Evolutionary conservation across 2,113 vertebrate species (phyloP).

Genomic region (Varanus salvator): DNA sequence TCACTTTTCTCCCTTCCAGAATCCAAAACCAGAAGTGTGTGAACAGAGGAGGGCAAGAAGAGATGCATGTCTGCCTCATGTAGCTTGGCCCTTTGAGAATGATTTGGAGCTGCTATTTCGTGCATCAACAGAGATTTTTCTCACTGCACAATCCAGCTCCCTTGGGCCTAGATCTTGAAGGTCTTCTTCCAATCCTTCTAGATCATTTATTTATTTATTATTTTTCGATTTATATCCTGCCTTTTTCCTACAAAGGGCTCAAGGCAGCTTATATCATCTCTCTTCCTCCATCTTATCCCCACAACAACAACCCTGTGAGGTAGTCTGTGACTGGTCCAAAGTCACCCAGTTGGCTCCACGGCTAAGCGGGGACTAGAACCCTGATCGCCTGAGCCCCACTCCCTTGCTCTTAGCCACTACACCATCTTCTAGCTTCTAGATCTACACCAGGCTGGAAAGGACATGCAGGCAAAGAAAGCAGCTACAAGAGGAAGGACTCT

Average conservation of each 20-base stretch:
- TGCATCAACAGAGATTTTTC: not conserved
- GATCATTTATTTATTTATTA: too few relatives aligned
- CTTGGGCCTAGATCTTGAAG: not conserved
- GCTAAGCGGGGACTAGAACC: too few relatives aligned
- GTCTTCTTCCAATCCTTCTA: not conserved
- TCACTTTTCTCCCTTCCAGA: not conserved
- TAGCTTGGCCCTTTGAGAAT: too few relatives aligned
- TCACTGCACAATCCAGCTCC: not conserved
- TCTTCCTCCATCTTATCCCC: too few relatives aligned
- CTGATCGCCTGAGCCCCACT: too few relatives aligned
- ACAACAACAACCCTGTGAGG: too few relatives aligned
- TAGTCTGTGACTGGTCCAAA: too few relatives aligned
- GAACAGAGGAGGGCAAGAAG: not conserved
- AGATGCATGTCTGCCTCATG: not conserved
- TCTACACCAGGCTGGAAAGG: not conserved
- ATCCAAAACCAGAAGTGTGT: not conserved
- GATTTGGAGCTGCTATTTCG: not conserved
- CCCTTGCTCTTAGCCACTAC: too few relatives aligned
- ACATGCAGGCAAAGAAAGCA: not conserved
- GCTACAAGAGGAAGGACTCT: not conserved
- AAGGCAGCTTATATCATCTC: too few relatives aligned
- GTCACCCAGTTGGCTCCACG: too few relatives aligned
- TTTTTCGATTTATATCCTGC: too few relatives aligned
- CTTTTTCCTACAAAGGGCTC: too few relatives aligned
- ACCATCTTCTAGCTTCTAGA: not conserved